phyloP scores from a whole-genome alignment of 2,797 vertebrate genomes.

The Lindbergichthys nudifrons region DNA sequence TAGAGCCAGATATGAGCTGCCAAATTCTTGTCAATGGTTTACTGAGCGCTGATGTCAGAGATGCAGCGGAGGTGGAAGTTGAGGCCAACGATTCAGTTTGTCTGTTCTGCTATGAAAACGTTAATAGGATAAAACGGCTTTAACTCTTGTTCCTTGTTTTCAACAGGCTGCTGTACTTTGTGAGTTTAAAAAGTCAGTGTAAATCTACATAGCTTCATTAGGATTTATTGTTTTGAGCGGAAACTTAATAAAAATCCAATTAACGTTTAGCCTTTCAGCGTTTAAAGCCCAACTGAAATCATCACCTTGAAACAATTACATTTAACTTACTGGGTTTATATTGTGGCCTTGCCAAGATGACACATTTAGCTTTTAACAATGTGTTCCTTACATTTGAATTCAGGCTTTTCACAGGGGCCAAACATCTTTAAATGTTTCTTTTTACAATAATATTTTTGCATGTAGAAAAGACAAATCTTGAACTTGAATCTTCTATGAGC shows the following conservation, averaged over 20 bases:
- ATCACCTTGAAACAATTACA: slow-evolving; percentile 50
- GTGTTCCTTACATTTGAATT: slow-evolving; percentile 21
- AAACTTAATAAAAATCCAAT: slow-evolving; percentile 71
- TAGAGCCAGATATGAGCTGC: slow-evolving; percentile 76
- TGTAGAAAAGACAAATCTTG: slow-evolving; percentile 1
- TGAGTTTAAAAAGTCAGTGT: slow-evolving; percentile 46
- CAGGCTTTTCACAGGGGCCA: slow-evolving; percentile 8
- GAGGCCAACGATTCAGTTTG: slow-evolving; percentile 63
- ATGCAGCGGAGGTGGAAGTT: slow-evolving; percentile 68
- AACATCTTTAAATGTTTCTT: slow-evolving; percentile 23
- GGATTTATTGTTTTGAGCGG: slow-evolving; percentile 64
- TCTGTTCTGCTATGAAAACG: slow-evolving; percentile 42
- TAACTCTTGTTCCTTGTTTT: slow-evolving; percentile 51
- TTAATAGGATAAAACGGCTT: slow-evolving; percentile 49
- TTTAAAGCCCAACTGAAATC: slow-evolving; percentile 52
- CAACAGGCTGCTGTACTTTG: slow-evolving; percentile 30
- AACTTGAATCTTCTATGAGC: background rate
- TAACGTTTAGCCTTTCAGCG: slow-evolving; percentile 43
- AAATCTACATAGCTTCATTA: slow-evolving; percentile 36
- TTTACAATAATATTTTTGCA: slow-evolving; percentile 43
- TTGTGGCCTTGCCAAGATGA: slow-evolving; percentile 16
- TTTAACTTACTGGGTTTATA: slow-evolving; percentile 25
- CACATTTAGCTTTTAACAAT: slow-evolving; percentile 41
- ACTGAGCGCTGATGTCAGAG: slow-evolving; percentile 75
- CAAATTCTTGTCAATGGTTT: slow-evolving; percentile 76